Evolutionary conservation across 1,140 invertebrate species (phyloP), one percentile per base, ranked within the genome.

Genomic region (Psilanteris sp.): DNA sequence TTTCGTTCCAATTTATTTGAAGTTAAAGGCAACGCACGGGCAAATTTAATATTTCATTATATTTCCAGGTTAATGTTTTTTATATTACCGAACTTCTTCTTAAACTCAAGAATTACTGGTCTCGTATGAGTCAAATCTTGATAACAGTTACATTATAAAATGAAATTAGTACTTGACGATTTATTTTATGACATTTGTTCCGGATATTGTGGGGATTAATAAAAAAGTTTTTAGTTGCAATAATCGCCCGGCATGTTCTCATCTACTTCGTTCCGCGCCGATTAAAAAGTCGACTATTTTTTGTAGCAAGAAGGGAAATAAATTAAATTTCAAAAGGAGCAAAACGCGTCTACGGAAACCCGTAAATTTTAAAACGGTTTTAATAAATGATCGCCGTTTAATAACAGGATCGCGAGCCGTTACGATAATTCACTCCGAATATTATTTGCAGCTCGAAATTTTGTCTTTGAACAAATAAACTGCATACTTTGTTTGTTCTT

Each of bases 41-140:
- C 43, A 27, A 34, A 59, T 29, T 59, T 64, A 43, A 66, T 62
- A 48, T 57, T 62, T 11, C 55, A 44, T 73, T 59, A 59, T 75
- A 62, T 57, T 68, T 68, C 46, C 44, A 7, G 44, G 36, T 27
- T 73, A 59, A 64, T 73, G 50, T 52, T 59, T 64, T 20, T 62
- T 27, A 43, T 36, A 29, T 34, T 55, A 18, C 36, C 31, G 11
- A 26, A 26, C 26, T 55, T 34, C 68, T 34, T 24, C 44, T 46
- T 41, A 46, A 68, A 61, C 61, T 57, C n/a, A 29, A 22, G 72
- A 75, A 75, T 75, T 75, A 68, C 72, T 75, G 72, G 72, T 70
- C 66, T 64, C 20, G 62, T 70, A 68, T 59, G 64, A 70, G 36
- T 64, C 34, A 75, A 75, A 75, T 75, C 46, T 64, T 66, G 13